A percentile compares a stretch with the other conserved stretches of the same genome.
Evolutionary conservation across 2,797 vertebrate species (phyloP).

Genomic region (Amazona finschi): DNA sequence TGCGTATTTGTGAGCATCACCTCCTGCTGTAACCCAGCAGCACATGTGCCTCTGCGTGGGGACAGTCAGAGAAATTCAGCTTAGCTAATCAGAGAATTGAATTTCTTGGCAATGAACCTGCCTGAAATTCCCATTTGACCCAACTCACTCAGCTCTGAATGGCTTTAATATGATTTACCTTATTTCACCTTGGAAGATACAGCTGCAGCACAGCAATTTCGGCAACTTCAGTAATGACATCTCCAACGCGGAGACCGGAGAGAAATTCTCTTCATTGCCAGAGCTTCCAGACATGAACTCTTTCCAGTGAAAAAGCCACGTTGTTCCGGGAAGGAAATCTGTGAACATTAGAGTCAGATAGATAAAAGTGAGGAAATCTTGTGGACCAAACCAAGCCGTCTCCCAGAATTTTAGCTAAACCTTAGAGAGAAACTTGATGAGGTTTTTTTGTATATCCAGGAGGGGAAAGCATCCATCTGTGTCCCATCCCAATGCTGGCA

Average conservation of each 20-base stretch:
- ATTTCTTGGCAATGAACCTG: not conserved
- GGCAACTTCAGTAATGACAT: not conserved
- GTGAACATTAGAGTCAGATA: fast-evolving
- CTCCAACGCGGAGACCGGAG: not conserved
- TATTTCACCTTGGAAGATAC: not conserved
- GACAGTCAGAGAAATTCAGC: not conserved
- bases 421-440: not conserved
- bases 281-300: not conserved
- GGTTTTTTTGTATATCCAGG: not conserved
- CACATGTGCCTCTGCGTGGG: fast-evolving
- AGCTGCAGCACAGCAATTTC: not conserved
- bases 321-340: not conserved
- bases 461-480: fast-evolving
- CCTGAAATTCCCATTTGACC: not conserved
- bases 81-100: not conserved
- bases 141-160: not conserved
- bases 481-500: not conserved
- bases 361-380: not conserved
- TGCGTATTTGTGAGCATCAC: fast-evolving
- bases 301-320: not conserved
- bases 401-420: not conserved
- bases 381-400: not conserved
- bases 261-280: not conserved
- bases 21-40: not conserved
- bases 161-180: not conserved